A percentile compares a stretch with the other conserved stretches of the same genome.
Conservation (phyloP, 2,888 invertebrate genomes). For the Heteromyza rotundicornis region DNA sequence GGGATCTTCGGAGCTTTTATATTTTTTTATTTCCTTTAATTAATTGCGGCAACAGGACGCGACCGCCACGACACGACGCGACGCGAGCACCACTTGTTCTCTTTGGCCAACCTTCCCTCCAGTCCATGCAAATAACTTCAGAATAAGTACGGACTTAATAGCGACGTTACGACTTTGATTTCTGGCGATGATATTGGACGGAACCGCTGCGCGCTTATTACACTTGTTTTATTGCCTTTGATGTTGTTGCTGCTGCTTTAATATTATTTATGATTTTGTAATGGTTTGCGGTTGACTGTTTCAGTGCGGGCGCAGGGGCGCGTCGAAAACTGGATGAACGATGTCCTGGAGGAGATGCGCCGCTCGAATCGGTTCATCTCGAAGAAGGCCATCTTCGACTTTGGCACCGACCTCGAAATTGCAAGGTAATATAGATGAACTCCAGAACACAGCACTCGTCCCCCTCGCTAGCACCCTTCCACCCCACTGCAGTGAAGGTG, state of each 20-base stretch:
- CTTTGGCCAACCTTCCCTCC: not conserved
- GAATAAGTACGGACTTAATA: not conserved
- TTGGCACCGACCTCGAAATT: conserved; percentile 75
- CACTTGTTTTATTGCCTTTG: conserved; percentile 24
- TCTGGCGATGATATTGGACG: conserved; percentile 16
- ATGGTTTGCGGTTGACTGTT: conserved; percentile 49
- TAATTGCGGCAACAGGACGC: conserved; percentile 25
- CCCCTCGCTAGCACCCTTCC: no score
- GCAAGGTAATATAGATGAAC: conserved; percentile 66
- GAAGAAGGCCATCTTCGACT: conserved; percentile 87
- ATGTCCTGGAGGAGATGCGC: conserved; percentile 84
- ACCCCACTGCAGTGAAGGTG: not conserved
- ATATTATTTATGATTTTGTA: conserved; percentile 34
- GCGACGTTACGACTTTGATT: conserved; percentile 1
- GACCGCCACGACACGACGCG: not conserved
- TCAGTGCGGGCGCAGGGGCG: conserved; percentile 76
- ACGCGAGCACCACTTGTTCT: not conserved
- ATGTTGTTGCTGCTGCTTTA: conserved; percentile 13
- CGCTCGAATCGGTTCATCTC: conserved; percentile 81
- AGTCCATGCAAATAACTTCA: conserved; percentile 11
- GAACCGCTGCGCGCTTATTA: conserved; percentile 35
- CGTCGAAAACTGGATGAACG: conserved; percentile 93
- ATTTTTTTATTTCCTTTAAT: conserved; percentile 27
- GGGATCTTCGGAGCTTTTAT: conserved; percentile 4
- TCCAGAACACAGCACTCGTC: no score